Evolutionary conservation across 2,888 invertebrate species (phyloP).

Genomic region (Pasiphila rectangulata): DNA sequence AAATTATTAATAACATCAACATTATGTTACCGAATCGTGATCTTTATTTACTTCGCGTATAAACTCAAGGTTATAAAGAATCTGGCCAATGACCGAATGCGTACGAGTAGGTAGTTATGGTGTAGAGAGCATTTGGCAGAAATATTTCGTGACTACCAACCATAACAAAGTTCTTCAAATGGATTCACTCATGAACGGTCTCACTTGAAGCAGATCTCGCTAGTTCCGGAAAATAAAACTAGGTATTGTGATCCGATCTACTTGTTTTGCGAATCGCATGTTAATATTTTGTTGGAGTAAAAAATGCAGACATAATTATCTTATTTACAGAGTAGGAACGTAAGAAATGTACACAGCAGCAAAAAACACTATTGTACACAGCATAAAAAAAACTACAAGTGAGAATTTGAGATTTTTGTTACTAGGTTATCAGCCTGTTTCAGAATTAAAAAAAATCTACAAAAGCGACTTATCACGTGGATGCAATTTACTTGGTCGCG

Average conservation of each 20-base stretch:
- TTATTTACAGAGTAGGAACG: not conserved
- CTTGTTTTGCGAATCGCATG: conserved; percentile 52
- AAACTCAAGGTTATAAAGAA: conserved; percentile 33
- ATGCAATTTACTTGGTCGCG: too few species aligned
- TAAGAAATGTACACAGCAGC: too few species aligned
- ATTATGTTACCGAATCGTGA: conserved; percentile 13
- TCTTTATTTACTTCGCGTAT: conserved; percentile 17
- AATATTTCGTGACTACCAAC: conserved; percentile 59
- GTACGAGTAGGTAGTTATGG: not conserved
- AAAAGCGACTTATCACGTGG: too few species aligned
- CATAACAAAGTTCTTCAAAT: conserved; percentile 54
- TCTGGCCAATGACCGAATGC: conserved; percentile 33
- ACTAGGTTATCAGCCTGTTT: too few species aligned
- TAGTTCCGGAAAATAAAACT: conserved; percentile 62
- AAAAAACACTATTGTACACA: too few species aligned
- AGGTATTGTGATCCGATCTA: conserved; percentile 60
- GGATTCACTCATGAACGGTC: conserved; percentile 51
- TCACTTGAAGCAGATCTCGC: conserved; percentile 60
- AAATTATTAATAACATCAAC: too few species aligned
- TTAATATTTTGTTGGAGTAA: conserved; percentile 39
- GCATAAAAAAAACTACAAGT: too few species aligned
- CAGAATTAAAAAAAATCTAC: too few species aligned
- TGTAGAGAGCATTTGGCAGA: conserved; percentile 26
- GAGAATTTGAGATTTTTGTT: too few species aligned
- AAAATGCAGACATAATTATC: conserved; percentile 29